Evolutionary conservation across 2,113 vertebrate species (phyloP).

Genomic region (Callocephalon fimbriatum): DNA sequence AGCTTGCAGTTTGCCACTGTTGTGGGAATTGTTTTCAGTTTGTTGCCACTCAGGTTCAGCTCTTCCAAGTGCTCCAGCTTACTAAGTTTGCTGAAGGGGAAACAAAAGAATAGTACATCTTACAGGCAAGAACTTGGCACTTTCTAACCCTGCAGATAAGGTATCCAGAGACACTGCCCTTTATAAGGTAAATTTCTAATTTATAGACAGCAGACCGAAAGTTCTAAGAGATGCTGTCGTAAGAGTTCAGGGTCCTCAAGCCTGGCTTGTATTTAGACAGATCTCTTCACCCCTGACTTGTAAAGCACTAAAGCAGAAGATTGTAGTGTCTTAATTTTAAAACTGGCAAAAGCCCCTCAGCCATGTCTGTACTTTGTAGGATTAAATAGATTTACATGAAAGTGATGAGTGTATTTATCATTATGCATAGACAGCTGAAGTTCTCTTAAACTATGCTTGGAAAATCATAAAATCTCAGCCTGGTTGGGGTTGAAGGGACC

Average conservation of each 20-base stretch:
- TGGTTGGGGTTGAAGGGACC: background rate
- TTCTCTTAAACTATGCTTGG: background rate
- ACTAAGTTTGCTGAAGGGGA: constrained; percentile 88
- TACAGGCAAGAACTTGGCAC: background rate
- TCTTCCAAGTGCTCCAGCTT: constrained; percentile 94
- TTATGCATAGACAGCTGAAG: background rate
- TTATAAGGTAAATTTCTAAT: background rate
- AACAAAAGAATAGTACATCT: background rate
- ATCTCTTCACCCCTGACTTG: background rate
- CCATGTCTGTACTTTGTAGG: background rate
- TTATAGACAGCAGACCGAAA: background rate
- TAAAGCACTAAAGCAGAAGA: background rate
- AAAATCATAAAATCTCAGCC: background rate
- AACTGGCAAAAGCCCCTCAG: background rate
- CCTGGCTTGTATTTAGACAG: background rate
- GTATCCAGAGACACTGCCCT: background rate
- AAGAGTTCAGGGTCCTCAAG: background rate
- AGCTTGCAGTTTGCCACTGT: constrained; percentile 93
- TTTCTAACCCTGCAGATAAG: background rate
- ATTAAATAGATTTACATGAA: background rate
- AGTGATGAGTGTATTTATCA: background rate
- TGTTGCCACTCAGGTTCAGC: constrained; percentile 94
- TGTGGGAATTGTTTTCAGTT: constrained; percentile 93
- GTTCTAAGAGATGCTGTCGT: background rate
- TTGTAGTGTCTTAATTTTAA: background rate